A percentile compares a stretch with the other conserved stretches of the same genome.
phyloP scores from a whole-genome alignment of 1,140 invertebrate genomes.

The Heliothis virescens region DNA sequence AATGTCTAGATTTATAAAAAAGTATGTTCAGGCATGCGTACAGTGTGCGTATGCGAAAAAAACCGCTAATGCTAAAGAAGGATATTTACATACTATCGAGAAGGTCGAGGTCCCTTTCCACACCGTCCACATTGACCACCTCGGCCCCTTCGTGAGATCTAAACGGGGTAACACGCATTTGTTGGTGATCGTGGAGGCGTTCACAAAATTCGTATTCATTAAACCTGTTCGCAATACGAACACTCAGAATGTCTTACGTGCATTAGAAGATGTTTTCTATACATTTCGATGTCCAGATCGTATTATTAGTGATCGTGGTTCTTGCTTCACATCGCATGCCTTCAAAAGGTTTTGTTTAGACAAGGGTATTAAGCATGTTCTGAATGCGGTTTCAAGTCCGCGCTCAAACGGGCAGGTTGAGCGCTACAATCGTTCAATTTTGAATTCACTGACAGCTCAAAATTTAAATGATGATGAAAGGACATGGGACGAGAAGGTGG shows the following conservation, averaged over 20 bases:
- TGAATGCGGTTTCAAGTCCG: conserved; percentile 61
- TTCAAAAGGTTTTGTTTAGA: conserved; percentile 48
- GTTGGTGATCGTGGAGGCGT: no score
- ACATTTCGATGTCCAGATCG: neutral
- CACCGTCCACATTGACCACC: no score
- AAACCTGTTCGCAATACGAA: neutral
- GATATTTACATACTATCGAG: neutral
- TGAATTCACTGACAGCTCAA: no score
- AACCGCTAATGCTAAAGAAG: neutral
- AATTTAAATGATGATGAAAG: no score
- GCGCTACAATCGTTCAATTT: neutral
- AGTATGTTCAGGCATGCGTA: neutral
- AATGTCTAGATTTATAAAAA: neutral
- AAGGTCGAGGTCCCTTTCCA: neutral
- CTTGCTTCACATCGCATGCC: neutral
- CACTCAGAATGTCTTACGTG: neutral
- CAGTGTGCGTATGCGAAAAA: neutral
- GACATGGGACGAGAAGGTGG: no score
- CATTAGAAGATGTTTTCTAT: neutral
- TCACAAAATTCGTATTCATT: no score
- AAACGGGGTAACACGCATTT: no score
- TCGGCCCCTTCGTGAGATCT: neutral
- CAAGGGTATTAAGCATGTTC: conserved; percentile 54
- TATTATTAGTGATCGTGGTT: conserved; percentile 4
- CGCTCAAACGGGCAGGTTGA: conserved; percentile 43